Percentiles rank a stretch among this genome's conserved stretches.
Evolutionary conservation across 2,797 vertebrate genomes (phyloP).

Genomic region (Lacerta agilis): DNA sequence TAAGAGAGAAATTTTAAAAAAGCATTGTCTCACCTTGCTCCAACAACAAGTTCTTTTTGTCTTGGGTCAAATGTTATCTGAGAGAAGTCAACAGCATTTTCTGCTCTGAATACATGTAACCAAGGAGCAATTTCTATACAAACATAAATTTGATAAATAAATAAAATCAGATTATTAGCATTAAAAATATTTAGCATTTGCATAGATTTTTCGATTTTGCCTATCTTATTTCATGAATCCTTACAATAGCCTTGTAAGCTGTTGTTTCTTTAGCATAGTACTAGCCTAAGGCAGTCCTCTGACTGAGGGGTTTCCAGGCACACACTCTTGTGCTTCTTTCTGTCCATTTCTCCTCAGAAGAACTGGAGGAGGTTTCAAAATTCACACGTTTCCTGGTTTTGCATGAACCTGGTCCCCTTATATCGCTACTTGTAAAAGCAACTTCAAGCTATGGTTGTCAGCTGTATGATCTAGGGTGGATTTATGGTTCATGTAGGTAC

Average conservation of each 20-base stretch:
- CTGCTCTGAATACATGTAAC: constrained; percentile 91
- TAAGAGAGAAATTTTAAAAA: constrained; percentile 11
- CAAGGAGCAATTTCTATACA: constrained; percentile 93
- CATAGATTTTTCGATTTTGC: not conserved
- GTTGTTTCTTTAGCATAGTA: not conserved
- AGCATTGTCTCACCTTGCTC: constrained; percentile 88
- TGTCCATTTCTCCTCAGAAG: not conserved
- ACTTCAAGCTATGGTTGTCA: not conserved
- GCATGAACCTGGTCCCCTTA: no score
- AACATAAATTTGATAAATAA: constrained; percentile 67
- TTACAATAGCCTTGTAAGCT: not conserved
- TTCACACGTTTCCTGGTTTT: not conserved
- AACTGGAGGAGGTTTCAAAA: not conserved
- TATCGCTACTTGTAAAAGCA: not conserved
- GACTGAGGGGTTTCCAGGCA: not conserved
- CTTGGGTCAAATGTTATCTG: constrained; percentile 95
- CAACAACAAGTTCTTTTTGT: constrained; percentile 95
- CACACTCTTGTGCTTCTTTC: not conserved
- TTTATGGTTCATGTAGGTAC: no score
- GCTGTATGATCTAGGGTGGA: not conserved
- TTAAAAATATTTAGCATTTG: not conserved
- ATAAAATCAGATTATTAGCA: constrained; percentile 42
- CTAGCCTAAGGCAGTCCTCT: not conserved
- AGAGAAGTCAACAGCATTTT: constrained; percentile 95
- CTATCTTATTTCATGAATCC: not conserved